phyloP scores from a whole-genome alignment of 1,140 invertebrate genomes.

The Tetramorium simillimum region DNA sequence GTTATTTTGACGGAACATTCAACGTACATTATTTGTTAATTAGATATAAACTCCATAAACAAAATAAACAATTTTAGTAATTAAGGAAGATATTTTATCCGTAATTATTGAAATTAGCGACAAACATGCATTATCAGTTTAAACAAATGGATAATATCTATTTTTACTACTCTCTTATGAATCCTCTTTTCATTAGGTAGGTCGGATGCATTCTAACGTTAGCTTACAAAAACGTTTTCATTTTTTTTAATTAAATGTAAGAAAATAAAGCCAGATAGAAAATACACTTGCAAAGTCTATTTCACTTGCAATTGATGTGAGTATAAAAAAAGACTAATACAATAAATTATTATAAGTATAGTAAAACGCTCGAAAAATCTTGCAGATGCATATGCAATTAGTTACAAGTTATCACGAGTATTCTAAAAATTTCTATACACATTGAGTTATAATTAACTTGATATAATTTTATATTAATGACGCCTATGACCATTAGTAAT shows the following conservation, averaged over 20 bases:
- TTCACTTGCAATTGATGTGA: neutral
- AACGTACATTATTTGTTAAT: neutral
- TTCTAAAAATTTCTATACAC: neutral
- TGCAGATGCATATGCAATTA: neutral
- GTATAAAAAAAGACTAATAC: neutral
- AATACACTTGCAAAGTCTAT: neutral
- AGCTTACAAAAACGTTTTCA: neutral
- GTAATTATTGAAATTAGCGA: neutral
- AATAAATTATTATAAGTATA: neutral
- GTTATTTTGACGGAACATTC: neutral
- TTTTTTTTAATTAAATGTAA: neutral
- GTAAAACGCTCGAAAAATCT: neutral
- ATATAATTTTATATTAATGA: constrained; percentile 28
- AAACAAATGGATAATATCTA: neutral
- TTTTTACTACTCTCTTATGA: neutral
- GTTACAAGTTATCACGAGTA: neutral
- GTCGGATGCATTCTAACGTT: neutral
- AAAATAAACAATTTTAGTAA: neutral
- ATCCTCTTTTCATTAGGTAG: too few relatives aligned
- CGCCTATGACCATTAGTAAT: neutral
- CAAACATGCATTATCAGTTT: neutral
- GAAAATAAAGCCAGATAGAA: neutral
- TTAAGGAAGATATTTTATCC: neutral
- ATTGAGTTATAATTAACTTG: neutral
- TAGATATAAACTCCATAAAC: neutral